A percentile compares a stretch with the other conserved stretches of the same genome.
phyloP scores from a whole-genome alignment of 2,113 vertebrate species.

The Echinops telfairi region DNA sequence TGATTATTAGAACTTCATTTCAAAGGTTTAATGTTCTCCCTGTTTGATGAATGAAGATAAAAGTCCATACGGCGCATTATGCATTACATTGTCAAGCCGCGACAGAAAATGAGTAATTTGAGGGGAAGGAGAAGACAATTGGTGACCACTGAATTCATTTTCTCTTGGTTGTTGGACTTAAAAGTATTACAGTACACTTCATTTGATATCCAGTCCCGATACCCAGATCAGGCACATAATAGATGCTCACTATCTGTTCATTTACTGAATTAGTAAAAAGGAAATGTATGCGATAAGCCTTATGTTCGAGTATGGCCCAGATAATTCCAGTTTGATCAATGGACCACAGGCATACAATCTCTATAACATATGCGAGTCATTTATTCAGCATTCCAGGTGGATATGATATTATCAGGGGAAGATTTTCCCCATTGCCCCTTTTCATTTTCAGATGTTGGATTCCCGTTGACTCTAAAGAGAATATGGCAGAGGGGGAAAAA shows the following conservation, averaged over 20 bases:
- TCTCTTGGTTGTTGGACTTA: background rate
- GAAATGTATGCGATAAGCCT: background rate
- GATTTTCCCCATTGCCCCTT: background rate
- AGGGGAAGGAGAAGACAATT: background rate
- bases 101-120: background rate
- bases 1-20: conserved; percentile 24
- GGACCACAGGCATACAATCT: background rate
- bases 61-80: conserved; percentile 10
- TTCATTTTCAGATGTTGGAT: conserved; percentile 43
- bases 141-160: conserved; percentile 24
- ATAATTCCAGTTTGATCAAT: background rate
- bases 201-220: background rate
- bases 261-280: background rate
- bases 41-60: background rate
- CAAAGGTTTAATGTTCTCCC: background rate
- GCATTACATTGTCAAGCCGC: conserved; percentile 25
- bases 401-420: background rate
- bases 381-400: conserved; percentile 1
- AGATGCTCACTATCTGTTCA: background rate
- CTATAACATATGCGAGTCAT: background rate
- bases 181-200: background rate
- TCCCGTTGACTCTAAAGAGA: conserved; percentile 34
- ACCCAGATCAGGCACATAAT: background rate
- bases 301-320: background rate
- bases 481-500: background rate